Percentiles rank a stretch among this genome's conserved stretches.
Conservation (phyloP, 2,888 invertebrate genomes). For the Dorcus parallelipipedus region DNA sequence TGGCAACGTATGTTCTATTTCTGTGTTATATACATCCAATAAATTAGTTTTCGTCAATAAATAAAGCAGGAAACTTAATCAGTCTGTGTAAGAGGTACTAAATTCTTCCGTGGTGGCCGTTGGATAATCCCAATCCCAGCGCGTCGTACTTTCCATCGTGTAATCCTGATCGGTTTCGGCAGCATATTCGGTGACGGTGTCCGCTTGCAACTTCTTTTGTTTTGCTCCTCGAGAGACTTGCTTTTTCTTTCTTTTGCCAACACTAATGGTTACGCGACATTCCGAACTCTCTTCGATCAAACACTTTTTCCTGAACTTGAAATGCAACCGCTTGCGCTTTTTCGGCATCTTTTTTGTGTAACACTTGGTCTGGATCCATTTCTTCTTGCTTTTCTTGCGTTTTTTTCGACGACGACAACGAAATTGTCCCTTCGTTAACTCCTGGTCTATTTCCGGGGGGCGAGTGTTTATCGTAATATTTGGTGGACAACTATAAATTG, state of each 20-base stretch:
- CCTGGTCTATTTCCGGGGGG: conserved; percentile 7
- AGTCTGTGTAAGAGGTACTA: conserved; percentile 1
- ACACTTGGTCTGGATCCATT: conserved; percentile 30
- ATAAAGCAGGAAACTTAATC: no score
- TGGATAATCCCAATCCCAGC: conserved; percentile 46
- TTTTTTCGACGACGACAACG: conserved; percentile 33
- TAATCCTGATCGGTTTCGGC: conserved; percentile 47
- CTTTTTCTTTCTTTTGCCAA: conserved; percentile 50
- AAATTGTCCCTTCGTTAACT: conserved; percentile 6
- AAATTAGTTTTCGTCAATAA: no score
- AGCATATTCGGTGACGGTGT: conserved; percentile 44
- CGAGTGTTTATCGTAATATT: conserved; percentile 30
- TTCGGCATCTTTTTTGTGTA: background rate
- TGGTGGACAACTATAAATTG: conserved; percentile 45
- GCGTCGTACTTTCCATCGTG: conserved; percentile 44
- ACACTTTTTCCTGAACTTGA: conserved; percentile 54
- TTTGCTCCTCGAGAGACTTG: conserved; percentile 50
- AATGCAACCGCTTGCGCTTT: conserved; percentile 12
- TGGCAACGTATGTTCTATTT: no score
- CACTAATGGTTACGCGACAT: conserved; percentile 31
- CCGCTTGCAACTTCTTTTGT: conserved; percentile 49
- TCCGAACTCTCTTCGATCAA: conserved; percentile 31
- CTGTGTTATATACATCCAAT: no score
- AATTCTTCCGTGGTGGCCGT: conserved; percentile 38
- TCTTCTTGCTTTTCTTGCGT: conserved; percentile 52